Base-by-base conservation (phyloP, 2,797 vertebrate species). In the Cottoperca gobio region DNA sequence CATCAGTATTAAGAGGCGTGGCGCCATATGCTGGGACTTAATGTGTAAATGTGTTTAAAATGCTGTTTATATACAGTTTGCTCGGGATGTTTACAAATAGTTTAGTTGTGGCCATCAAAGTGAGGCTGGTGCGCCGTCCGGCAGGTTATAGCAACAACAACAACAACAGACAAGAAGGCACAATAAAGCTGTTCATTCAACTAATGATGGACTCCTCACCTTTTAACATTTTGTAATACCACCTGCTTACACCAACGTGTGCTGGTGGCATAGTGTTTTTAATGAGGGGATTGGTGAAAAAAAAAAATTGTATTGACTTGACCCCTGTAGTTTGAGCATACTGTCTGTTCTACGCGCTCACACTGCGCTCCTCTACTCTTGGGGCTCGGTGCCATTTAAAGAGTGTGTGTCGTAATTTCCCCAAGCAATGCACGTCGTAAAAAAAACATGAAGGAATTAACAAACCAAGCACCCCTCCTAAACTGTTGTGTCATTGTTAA, bases 381-480 rank as follows among this genome's bases (percentile, higher is more conserved):
- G 67, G 58, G 67, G 39, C 70, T 76, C 8, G 46, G 24, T 84
- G 78, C 40, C 45, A 43, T 77, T 82, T 50, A 66, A 73, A 73
- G 62, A 72, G 50, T 14, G 1, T 9, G 55, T 60, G 40, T 45
- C 10, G 17, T 62, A 59, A 79, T 77, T 70, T 79, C 71, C 66
- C 49, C 12, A 24, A 78, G 52, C 59, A 72, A 24, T 48, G 59
- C 3, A 3, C 3, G 3, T 14, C 72, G 50, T 59, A 45, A 23
- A 78, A 60, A 70, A 66, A n/a, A 26, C 23, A 75, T 42, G 28
- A 86, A 76, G 62, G 46, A 74, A 78, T 55, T 68, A 79, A 83
- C 50, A 69, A 74, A 69, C 64, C 48, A 79, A 62, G 52, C 16
- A 49, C 14, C 37, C 37, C 33, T 66, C 9, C 39, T 33, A 37